Conservation (phyloP, 2,888 invertebrate species). For the Prenolepis imparis region DNA sequence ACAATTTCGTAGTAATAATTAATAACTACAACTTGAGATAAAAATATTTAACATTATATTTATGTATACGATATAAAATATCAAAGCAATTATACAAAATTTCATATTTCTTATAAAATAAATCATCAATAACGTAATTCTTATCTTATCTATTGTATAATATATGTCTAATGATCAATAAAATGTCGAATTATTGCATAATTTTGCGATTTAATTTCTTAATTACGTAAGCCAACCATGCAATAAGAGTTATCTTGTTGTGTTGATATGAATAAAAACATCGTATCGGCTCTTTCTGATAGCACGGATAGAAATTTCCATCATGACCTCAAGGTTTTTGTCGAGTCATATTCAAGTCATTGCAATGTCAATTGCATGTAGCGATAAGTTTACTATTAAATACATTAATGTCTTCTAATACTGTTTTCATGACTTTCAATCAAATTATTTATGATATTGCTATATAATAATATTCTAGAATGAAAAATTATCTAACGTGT, state of each 20-base stretch:
- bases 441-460: background rate
- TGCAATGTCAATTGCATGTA: slow-evolving; percentile 10
- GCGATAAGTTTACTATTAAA: background rate
- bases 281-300: slow-evolving; percentile 19
- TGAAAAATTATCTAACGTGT: background rate
- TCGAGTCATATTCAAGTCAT: slow-evolving; percentile 20
- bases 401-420: background rate
- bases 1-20: background rate
- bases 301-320: slow-evolving; percentile 54
- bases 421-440: background rate
- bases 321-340: slow-evolving; percentile 31
- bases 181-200: slow-evolving; percentile 6
- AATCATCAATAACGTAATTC: background rate
- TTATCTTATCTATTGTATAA: background rate
- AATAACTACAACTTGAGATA: slow-evolving; percentile 5
- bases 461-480: background rate
- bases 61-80: slow-evolving; percentile 22
- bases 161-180: slow-evolving; percentile 15
- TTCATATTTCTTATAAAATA: background rate
- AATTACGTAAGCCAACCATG: slow-evolving; percentile 7
- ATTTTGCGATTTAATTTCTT: background rate
- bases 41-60: slow-evolving; percentile 42
- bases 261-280: slow-evolving; percentile 32
- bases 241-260: slow-evolving; percentile 24
- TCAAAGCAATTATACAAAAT: background rate